Evolutionary conservation across 2,113 vertebrate species (phyloP), one percentile per base, ranked within the genome.

Genomic region (Zootoca vivipara): DNA sequence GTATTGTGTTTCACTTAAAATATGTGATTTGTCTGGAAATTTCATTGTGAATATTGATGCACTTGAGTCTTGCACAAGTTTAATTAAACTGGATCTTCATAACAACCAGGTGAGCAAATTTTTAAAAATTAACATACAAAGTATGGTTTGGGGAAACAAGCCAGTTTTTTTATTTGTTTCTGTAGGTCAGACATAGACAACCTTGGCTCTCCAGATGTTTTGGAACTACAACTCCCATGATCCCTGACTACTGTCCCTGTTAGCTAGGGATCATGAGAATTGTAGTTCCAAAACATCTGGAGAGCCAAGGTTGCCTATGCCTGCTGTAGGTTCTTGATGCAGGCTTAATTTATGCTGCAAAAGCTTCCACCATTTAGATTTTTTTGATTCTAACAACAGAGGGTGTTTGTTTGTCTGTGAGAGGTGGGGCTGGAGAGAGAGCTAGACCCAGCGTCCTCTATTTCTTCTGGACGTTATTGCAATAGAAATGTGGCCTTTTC

Each of bases 51-150:
- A 89, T 84, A 96, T 96, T 42, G 78, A 86, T 75, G 92, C 95
- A 22, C 92, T 97, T 69, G 82, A 91, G 15, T 84, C 20, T 56
- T 97, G 96, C 85, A 87, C 82, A 42, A 89, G 92, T 92, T 90
- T 97, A 87, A 77, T 97, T 42, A 97, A 96, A 90, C 91, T 97
- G 91, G 96, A 97, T 94, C 94, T 97, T 12, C 95, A 92, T 90
- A 94, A 95, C 78, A 95, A 94, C 90, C 95, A 96, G 93, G 96
- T 97, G 92, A 93, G 77, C 13, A 73, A 4, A 7, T 18, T 42
- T 85, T 74, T 38, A 80, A 26, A 81, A 87, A 78, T 79, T 7
- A 9, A 79, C 22, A 12, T 72, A 79, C 38, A 86, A 81, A 33
- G 83, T 1, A 58, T 87, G 70, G 6, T 24, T 10, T 83, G 30